Conservation (phyloP, 2,797 vertebrate species). For the Poeciliopsis gracilis region DNA sequence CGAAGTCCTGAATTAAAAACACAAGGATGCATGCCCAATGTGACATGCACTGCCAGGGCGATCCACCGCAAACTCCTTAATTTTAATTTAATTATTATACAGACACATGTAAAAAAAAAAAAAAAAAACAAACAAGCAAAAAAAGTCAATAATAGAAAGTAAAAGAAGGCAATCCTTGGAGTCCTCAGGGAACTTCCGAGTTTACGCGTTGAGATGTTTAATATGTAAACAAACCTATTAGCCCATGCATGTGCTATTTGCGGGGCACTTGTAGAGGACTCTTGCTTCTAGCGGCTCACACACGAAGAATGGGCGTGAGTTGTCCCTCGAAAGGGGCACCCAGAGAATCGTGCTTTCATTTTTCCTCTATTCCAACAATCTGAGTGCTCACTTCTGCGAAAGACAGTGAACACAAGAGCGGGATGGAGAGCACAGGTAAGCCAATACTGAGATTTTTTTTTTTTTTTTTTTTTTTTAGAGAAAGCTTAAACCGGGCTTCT, state of each 20-base stretch:
- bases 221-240: constrained; percentile 69
- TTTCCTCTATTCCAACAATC: constrained; percentile 67
- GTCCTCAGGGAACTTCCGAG: constrained; percentile 49
- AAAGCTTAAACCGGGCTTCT: constrained; percentile 15
- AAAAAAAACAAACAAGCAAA: neutral
- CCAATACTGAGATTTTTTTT: constrained; percentile 30
- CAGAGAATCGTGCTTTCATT: constrained; percentile 75
- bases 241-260: constrained; percentile 60
- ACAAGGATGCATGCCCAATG: constrained; percentile 62
- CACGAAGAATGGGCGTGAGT: constrained; percentile 88
- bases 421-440: constrained; percentile 90
- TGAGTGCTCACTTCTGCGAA: constrained; percentile 81
- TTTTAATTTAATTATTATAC: constrained; percentile 53
- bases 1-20: constrained; percentile 65
- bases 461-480: constrained; percentile 14
- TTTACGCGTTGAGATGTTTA: constrained; percentile 58
- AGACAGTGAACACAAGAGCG: constrained; percentile 60
- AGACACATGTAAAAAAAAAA: constrained; percentile 24
- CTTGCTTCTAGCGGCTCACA: constrained; percentile 58
- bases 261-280: constrained; percentile 53
- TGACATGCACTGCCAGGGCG: constrained; percentile 49
- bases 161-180: constrained; percentile 50
- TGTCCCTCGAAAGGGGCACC: constrained; percentile 80
- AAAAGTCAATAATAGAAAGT: constrained; percentile 53
- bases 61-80: constrained; percentile 39